Base-by-base conservation (phyloP, 2,113 vertebrate species). In the Chamaea fasciata region DNA sequence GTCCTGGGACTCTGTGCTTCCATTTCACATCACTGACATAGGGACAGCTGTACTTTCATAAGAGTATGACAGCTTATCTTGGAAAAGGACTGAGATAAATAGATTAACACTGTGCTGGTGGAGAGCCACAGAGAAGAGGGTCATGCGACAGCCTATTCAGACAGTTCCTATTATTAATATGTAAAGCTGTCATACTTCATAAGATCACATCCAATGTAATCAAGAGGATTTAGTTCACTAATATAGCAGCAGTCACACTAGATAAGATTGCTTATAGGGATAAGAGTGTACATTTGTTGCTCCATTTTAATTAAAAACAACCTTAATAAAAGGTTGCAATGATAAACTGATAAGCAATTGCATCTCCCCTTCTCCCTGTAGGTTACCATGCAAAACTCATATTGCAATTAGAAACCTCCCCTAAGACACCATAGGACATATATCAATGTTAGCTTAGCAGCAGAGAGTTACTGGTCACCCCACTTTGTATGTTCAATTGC, bases 301-400 rank as follows among this genome's bases (percentile, higher is more conserved):
- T 92, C 94, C 81, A 76, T 97, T 97, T 97, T 97, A 97, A 97
- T 97, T 96, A 96, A 96, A 97, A 96, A 96, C 96, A 95, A 82
- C 91, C 88, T 97, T 97, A 97, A 97, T 97, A 97, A 97, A 97
- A 97, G 96, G 96, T 94, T 96, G 94, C 91, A 95, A 97, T 94
- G 97, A 95, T 97, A 96, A 97, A 97, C 90, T 89, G 96, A 96
- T 97, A 97, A 94, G 93, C 93, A 97, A 94, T 83, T 92, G 92
- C 60, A 1, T 92, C 89, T 83, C 87, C 84, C 69, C 89, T 87
- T 89, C 86, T 95, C 96, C 94, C 97, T 22, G n/a, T 77, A 92
- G 95, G 94, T 95, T 95, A 79, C 94, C 46, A 20, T 35, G 59
- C 88, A 87, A 90, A 97, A 96, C 90, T 90, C 92, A 93, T 80